Conservation (phyloP, 2,113 vertebrate genomes). For the Paradisaea rubra region DNA sequence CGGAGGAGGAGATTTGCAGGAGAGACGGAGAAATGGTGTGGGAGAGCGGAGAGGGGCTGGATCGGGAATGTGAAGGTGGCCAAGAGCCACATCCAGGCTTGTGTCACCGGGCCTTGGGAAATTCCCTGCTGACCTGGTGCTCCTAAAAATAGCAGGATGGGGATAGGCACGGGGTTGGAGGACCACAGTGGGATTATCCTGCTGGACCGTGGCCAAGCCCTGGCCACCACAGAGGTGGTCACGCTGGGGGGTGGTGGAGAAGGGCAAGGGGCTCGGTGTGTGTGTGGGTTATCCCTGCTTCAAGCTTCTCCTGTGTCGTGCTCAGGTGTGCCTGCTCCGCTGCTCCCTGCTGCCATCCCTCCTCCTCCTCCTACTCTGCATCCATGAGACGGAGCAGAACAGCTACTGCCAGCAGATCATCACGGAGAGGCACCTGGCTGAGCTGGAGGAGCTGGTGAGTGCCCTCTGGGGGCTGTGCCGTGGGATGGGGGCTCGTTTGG, state of each 20-base stretch:
- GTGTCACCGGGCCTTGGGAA: background rate
- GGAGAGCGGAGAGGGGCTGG: background rate
- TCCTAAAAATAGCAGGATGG: slow-evolving; percentile 6
- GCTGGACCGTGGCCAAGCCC: background rate
- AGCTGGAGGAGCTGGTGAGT: slow-evolving; percentile 71
- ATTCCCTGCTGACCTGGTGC: slow-evolving; percentile 16
- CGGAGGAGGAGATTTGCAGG: background rate
- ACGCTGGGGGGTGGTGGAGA: background rate
- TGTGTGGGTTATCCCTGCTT: background rate
- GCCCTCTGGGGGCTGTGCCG: rapidly evolving
- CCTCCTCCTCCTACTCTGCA: slow-evolving; percentile 51
- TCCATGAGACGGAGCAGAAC: slow-evolving; percentile 50
- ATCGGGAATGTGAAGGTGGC: background rate
- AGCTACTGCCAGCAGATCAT: slow-evolving; percentile 65
- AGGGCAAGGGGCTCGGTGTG: background rate
- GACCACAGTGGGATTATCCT: background rate
- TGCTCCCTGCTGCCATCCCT: slow-evolving; percentile 39
- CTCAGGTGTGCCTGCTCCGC: slow-evolving; percentile 60
- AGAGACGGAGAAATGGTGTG: background rate
- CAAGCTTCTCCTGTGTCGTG: background rate
- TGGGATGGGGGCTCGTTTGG: rapidly evolving
- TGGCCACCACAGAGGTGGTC: background rate
- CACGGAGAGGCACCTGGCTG: slow-evolving; percentile 38
- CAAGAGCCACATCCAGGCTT: background rate
- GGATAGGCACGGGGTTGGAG: background rate